Evolutionary conservation across 2,888 invertebrate species (phyloP).

Genomic region (Oxyscelio sp.): DNA sequence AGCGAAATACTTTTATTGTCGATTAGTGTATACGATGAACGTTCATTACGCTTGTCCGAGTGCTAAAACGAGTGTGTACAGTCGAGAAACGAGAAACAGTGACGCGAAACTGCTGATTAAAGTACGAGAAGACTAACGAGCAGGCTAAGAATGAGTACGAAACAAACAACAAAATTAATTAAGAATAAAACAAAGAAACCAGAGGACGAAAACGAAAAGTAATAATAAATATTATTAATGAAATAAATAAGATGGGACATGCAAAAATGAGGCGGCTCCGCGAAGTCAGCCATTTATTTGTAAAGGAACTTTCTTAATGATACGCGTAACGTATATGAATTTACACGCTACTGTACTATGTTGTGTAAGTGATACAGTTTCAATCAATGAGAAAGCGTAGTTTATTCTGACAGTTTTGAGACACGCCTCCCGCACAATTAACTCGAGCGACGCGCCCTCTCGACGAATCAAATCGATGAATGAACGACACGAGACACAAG

Average conservation of each 20-base stretch:
- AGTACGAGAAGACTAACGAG: constrained; percentile 34
- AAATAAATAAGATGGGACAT: constrained; percentile 66
- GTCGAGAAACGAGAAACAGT: constrained; percentile 74
- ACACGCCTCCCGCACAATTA: constrained; percentile 77
- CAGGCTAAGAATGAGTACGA: background rate
- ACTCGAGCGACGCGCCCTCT: constrained; percentile 61
- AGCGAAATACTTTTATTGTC: constrained; percentile 68
- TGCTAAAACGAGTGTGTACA: constrained; percentile 84
- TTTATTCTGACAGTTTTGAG: constrained; percentile 84
- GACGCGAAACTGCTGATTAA: constrained; percentile 60
- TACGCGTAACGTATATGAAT: constrained; percentile 79
- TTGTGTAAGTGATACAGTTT: constrained; percentile 84
- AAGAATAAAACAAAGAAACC: constrained; percentile 51
- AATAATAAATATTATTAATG: constrained; percentile 64
- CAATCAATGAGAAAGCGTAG: constrained; percentile 82
- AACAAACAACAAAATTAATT: background rate
- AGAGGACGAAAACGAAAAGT: constrained; percentile 58
- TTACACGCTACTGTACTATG: constrained; percentile 84
- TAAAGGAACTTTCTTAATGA: constrained; percentile 76
- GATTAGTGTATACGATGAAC: constrained; percentile 81
- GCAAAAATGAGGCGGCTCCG: constrained; percentile 75
- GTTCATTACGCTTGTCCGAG: constrained; percentile 83
- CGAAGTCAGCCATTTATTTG: constrained; percentile 83
- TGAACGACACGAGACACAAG: background rate
- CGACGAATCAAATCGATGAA: constrained; percentile 39